Conservation (phyloP, 1,140 invertebrate species). For the Tetragnatha versicolor region DNA sequence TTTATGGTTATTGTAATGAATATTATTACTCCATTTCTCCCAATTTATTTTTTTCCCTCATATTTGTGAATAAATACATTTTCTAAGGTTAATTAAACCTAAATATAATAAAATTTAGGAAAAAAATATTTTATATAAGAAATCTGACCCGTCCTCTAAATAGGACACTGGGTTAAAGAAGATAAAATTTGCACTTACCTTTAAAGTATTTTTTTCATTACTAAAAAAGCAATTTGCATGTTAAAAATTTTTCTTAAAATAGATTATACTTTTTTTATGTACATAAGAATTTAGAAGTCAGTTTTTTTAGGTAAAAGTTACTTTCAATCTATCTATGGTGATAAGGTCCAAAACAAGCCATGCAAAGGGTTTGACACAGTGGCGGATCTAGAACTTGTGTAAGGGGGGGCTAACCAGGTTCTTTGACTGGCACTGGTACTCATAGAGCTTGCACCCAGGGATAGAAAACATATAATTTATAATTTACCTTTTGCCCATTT, state of each 20-base stretch:
- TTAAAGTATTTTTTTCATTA: not conserved
- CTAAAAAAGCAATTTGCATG: not conserved
- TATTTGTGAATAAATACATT: slow-evolving; percentile 15
- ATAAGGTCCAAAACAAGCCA: not conserved
- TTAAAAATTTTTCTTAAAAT: not conserved
- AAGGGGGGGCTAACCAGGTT: too few species aligned
- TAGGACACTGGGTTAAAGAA: slow-evolving; percentile 17
- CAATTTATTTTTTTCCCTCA: slow-evolving; percentile 14
- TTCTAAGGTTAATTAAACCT: slow-evolving; percentile 4
- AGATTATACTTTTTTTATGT: slow-evolving; percentile 2
- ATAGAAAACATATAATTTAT: too few species aligned
- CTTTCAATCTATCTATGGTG: not conserved
- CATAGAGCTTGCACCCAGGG: too few species aligned
- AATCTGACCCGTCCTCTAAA: slow-evolving; percentile 29
- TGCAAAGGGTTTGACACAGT: slow-evolving; percentile 9
- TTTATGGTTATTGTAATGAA: not conserved
- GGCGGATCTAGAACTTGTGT: too few species aligned
- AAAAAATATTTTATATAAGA: slow-evolving; percentile 1
- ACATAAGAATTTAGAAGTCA: slow-evolving; percentile 15
- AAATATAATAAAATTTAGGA: slow-evolving; percentile 8
- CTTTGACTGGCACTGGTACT: too few species aligned
- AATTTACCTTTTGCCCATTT: too few species aligned
- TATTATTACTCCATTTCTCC: not conserved
- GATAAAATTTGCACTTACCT: not conserved
- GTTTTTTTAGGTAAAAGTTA: too few species aligned